Evolutionary conservation across 2,888 invertebrate species (phyloP), one percentile per base, ranked within the genome.

Genomic region (Byasa hedistus): DNA sequence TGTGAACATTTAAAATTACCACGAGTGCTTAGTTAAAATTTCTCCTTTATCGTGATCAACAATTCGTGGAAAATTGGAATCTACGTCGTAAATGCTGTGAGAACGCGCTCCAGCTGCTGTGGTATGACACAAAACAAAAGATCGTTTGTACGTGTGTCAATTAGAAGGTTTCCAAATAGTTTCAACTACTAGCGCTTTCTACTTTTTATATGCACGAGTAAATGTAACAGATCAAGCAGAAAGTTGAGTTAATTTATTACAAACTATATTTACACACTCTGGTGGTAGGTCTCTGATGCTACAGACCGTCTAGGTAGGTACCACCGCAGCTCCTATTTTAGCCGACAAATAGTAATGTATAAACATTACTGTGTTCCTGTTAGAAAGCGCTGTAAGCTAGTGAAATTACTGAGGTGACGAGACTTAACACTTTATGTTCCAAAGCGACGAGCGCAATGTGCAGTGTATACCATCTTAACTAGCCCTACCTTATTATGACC

Each of bases 111-210:
- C 71, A 66, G 72, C 65, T 71, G 66, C 69, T 69, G 70, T 66
- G 69, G 68, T 71, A 71, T 69, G 69, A 69, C 71, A 69, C 66
- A 77, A n/a, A 82, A 85, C 84, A 86, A 86, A 85, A 82, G 81
- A 80, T 78, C 79, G 79, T 84, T 83, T 84, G 81, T 84, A 75
- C 77, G 76, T 75, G 75, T 75, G 80, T 81, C 85, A 86, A 86
- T 86, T 85, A 85, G 80, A 77, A 68, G 71, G 70, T 73, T 54
- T 70, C 62, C 65, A 69, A 70, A 60, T 67, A 69, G 64, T 68
- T 71, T 62, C 70, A 65, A 70, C 64, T 64, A 56, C 24, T 57
- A 67, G 65, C 61, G 77, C 81, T 84, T 85, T 85, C 83, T 73
- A 79, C 76, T 69, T 70, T 71, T 72, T 71, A 68, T 74, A 36